phyloP scores from a whole-genome alignment of 2,797 vertebrate genomes.

The Spondyliosoma cantharus region DNA sequence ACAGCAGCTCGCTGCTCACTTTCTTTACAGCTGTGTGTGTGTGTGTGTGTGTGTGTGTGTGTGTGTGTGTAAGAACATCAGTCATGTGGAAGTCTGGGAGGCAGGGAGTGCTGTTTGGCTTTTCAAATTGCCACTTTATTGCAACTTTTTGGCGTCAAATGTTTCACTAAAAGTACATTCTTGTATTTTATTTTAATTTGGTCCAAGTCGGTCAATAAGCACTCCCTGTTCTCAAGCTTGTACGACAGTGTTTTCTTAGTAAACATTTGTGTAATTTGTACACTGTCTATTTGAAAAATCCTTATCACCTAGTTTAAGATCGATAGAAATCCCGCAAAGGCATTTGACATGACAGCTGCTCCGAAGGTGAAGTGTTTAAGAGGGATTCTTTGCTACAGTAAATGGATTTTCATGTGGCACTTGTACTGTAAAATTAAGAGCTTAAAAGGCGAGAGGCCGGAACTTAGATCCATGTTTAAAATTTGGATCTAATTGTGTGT shows the following conservation, averaged over 20 bases:
- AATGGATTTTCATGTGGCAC: slow-evolving; percentile 2
- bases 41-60: slow-evolving; percentile 40
- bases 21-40: slow-evolving; percentile 39
- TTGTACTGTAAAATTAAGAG: not conserved
- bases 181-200: slow-evolving; percentile 20
- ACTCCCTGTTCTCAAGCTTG: slow-evolving; percentile 46
- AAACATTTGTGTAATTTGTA: slow-evolving; percentile 12
- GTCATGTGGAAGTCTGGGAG: slow-evolving; percentile 43
- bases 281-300: not conserved
- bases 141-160: not conserved
- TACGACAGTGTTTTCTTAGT: slow-evolving; percentile 11
- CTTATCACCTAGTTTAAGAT: not conserved
- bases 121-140: not conserved
- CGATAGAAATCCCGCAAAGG: not conserved
- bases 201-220: slow-evolving; percentile 26
- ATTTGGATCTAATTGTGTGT: slow-evolving; percentile 17
- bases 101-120: slow-evolving; percentile 45
- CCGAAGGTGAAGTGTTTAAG: not conserved
- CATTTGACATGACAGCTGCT: slow-evolving; percentile 11
- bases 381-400: not conserved
- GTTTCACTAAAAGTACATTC: not conserved
- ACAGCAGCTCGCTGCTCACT: slow-evolving; percentile 40
- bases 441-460: not conserved
- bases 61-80: slow-evolving; percentile 35
- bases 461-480: slow-evolving; percentile 1